These are phyloP conservation scores for Proctacanthus coquilletti DNA, from an alignment of 1,140 invertebrate species.

Conservation along the genomic window DNA sequence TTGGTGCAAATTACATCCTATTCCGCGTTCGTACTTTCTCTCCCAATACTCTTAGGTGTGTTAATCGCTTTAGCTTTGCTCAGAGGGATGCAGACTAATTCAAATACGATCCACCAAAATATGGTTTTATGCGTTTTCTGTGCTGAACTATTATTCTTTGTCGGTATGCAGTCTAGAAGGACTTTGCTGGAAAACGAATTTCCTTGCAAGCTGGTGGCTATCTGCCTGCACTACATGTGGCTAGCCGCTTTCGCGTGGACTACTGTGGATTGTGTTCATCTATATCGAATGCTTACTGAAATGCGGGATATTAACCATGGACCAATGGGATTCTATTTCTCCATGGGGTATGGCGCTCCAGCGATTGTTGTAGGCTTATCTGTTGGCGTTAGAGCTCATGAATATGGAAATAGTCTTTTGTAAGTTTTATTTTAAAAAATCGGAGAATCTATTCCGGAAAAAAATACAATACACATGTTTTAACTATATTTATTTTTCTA, in stretches of 20 bases:
- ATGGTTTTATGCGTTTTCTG: slow-evolving; percentile 77
- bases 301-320: slow-evolving; percentile 93
- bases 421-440: slow-evolving; percentile 38
- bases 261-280: slow-evolving; percentile 77
- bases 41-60: slow-evolving; percentile 55
- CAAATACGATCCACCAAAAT: slow-evolving; percentile 89
- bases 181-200: slow-evolving; percentile 65
- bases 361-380: slow-evolving; percentile 81
- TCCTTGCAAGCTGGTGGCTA: slow-evolving; percentile 78
- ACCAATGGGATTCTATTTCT: slow-evolving; percentile 84
- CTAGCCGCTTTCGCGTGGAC: slow-evolving; percentile 80
- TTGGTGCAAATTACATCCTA: slow-evolving; percentile 78
- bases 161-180: slow-evolving; percentile 65
- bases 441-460: neutral
- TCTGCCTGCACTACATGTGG: slow-evolving; percentile 86
- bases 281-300: slow-evolving; percentile 89
- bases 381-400: slow-evolving; percentile 84
- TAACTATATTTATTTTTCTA: slow-evolving; percentile 2
- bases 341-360: slow-evolving; percentile 88
- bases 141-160: slow-evolving; percentile 69
- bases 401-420: slow-evolving; percentile 89
- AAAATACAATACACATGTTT: slow-evolving; percentile 5
- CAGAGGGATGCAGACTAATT: slow-evolving; percentile 68
- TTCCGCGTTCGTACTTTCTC: slow-evolving; percentile 67
- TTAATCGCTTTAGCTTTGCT: slow-evolving; percentile 59